These are phyloP conservation scores for Rhagoletis pomonella DNA, from an alignment of 1,140 invertebrate genomes.

Conservation along the genomic window DNA sequence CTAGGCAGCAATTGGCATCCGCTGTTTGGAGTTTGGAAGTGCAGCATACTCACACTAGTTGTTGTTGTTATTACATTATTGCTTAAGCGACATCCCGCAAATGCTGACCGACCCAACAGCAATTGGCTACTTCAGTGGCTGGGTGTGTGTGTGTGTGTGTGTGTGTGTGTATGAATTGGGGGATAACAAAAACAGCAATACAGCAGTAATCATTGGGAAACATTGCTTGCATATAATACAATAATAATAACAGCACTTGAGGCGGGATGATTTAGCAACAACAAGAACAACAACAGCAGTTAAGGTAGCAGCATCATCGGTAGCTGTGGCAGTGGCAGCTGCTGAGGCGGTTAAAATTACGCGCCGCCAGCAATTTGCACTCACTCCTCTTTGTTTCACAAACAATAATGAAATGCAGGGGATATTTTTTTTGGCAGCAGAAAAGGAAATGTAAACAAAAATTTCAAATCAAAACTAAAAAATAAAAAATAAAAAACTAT, in stretches of 20 bases:
- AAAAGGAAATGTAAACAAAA: conserved; percentile 1
- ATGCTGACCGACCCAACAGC: conserved; percentile 31
- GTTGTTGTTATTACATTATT: background rate
- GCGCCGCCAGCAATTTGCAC: conserved; percentile 29
- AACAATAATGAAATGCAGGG: background rate
- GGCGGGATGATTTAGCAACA: background rate
- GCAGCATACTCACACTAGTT: background rate
- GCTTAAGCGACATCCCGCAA: conserved; percentile 41
- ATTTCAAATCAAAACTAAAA: background rate
- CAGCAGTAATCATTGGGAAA: background rate
- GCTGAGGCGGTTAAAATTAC: conserved; percentile 32
- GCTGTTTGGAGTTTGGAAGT: background rate
- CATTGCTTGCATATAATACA: background rate
- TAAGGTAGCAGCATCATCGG: too few relatives aligned
- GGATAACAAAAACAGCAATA: background rate
- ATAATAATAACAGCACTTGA: background rate
- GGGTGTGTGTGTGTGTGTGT: background rate
- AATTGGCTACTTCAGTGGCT: conserved; percentile 31
- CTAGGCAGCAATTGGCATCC: conserved; percentile 44
- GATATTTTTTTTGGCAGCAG: background rate
- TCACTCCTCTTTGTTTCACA: background rate
- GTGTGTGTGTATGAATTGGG: too few relatives aligned
- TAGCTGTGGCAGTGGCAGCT: background rate
- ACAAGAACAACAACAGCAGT: background rate
- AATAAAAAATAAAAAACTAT: too few relatives aligned